Base-by-base conservation (phyloP, 2,113 vertebrate genomes). In the Halcyon malimbica region DNA sequence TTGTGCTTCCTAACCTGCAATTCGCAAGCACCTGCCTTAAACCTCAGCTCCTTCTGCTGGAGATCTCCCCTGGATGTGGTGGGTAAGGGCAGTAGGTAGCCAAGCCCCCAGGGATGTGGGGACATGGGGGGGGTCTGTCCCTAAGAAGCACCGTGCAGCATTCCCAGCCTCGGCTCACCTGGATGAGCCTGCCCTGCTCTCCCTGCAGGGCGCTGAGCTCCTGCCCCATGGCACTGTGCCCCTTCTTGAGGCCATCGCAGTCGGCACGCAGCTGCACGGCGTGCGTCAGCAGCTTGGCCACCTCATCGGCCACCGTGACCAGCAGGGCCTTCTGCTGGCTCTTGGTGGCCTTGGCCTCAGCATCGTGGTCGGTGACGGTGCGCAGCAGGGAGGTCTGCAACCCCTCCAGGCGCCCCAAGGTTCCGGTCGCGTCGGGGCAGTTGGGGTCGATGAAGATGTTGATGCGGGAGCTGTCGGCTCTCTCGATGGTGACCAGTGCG, bases 391-490 rank as follows among this genome's bases (percentile, higher is more conserved):
- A 99, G 4, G 97, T 98, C 97, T 99, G 99, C 92, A 99, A 98
- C 1, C 98, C 99, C 93, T 99, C 99, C 97, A 99, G 92, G 26
- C 98, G 99, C 68, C 99, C 90, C 35, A 99, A 98, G 96, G 99
- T 97, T 44, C 98, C 98, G 6, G 98, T 97, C 5, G 98, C 98
- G 70, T 99, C 99, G 0, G 99, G 99, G 96, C 99, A 99, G 97
- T 99, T 99, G n/a, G 99, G 99, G 97, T 99, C 99, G 6, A 99
- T 99, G 98, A 99, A 99, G 97, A 99, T 99, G 98, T 99, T 99
- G 97, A 99, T 99, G 87, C 98, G 99, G 4, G 99, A 99, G 95
- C 99, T 98, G 77, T 99, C 99, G 0, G 98, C 98, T 56, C 98
- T 98, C 96, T 99, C 99, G 3, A 99, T 99, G 17, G 99, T 99